A percentile compares a stretch with the other conserved stretches of the same genome.
These are phyloP conservation scores for Sylvilagus bachmani DNA, from an alignment of 2,113 vertebrate species.

Conservation along the genomic window DNA sequence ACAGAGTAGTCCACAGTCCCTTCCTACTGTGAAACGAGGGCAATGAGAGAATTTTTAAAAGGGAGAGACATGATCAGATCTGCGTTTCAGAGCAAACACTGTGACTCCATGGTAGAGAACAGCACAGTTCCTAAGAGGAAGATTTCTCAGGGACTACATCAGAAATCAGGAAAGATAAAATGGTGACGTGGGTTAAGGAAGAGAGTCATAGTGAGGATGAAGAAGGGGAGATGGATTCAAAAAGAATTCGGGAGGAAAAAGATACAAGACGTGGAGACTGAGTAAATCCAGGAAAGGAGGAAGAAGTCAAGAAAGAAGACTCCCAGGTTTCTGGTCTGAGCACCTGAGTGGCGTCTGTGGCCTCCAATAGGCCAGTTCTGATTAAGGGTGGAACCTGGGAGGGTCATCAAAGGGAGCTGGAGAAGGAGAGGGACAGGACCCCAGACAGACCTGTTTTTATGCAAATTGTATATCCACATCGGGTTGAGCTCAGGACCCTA, in stretches of 20 bases:
- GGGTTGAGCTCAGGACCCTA: not conserved
- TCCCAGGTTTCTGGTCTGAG: not conserved
- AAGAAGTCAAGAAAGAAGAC: not conserved
- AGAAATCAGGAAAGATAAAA: not conserved
- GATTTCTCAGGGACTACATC: not conserved
- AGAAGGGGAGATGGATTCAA: not conserved
- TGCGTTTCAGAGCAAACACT: not conserved
- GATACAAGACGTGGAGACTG: not conserved
- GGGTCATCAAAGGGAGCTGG: not conserved
- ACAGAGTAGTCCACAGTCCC: fast-evolving
- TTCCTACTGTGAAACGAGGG: not conserved
- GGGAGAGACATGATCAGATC: not conserved
- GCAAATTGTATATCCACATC: not conserved
- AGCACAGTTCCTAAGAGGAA: not conserved
- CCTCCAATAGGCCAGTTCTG: not conserved
- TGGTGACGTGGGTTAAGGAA: not conserved
- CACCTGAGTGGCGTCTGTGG: not conserved
- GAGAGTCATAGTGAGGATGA: not conserved
- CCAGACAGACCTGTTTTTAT: not conserved
- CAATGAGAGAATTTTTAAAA: not conserved
- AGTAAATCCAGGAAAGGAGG: not conserved
- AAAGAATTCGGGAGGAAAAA: not conserved
- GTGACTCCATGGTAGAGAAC: not conserved
- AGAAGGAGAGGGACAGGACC: not conserved
- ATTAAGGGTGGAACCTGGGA: not conserved